Conservation (phyloP, 2,113 vertebrate species). For the Rafetus swinhoei region DNA sequence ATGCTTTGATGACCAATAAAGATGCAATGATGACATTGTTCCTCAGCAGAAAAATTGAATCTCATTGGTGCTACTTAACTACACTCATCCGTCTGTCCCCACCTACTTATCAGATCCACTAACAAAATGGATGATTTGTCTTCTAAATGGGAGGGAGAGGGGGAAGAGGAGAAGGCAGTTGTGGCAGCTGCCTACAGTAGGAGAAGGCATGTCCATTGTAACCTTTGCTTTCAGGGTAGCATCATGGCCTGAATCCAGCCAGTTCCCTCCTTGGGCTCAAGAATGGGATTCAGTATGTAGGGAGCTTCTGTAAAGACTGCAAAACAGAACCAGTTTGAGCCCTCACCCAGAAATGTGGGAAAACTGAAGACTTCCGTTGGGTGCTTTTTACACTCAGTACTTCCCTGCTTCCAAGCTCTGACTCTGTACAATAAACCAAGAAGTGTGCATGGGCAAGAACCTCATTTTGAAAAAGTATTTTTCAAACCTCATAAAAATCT, state of each 20-base stretch:
- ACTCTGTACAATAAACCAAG: not conserved
- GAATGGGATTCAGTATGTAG: too few species aligned
- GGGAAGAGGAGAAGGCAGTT: not conserved
- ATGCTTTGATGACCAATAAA: not conserved
- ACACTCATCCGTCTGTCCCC: not conserved
- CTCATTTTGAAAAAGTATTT: not conserved
- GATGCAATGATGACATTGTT: too few species aligned
- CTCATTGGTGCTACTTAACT: not conserved
- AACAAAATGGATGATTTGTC: fast-evolving
- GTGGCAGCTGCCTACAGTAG: not conserved
- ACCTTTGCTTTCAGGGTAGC: fast-evolving
- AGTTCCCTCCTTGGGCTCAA: not conserved
- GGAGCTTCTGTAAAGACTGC: too few species aligned
- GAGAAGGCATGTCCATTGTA: fast-evolving
- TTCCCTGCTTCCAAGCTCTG: too few species aligned
- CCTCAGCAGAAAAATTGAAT: not conserved
- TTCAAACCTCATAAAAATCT: not conserved
- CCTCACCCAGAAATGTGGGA: too few species aligned
- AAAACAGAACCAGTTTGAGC: too few species aligned
- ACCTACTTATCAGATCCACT: fast-evolving
- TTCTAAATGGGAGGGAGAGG: not conserved
- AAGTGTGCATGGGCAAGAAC: not conserved
- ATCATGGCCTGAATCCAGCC: not conserved
- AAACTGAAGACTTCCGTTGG: too few species aligned
- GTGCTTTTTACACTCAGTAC: too few species aligned